Percentiles rank a stretch among this genome's conserved stretches.
Conservation (phyloP, 2,797 vertebrate species). For the Parauchenoglanis ngamensis region DNA sequence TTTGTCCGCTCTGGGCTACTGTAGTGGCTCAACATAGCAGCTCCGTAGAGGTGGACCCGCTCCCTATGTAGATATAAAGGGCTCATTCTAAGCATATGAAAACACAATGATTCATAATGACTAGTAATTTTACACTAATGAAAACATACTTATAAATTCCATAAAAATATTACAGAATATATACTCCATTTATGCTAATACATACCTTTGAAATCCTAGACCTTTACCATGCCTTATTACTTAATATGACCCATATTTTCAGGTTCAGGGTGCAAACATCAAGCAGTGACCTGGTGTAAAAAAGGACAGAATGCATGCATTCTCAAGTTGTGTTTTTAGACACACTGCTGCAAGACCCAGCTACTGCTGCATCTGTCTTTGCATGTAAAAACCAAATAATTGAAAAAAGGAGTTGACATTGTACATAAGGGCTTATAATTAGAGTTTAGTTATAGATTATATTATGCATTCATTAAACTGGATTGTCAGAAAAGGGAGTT, state of each 20-base stretch:
- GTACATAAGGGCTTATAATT: neutral
- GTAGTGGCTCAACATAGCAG: too few species aligned
- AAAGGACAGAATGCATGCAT: neutral
- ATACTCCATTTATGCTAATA: too few species aligned
- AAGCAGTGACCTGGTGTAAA: neutral
- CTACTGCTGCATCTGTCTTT: neutral
- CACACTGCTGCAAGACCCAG: neutral
- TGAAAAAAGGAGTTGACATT: neutral
- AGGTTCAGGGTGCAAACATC: neutral
- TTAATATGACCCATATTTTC: neutral
- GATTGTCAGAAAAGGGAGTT: neutral
- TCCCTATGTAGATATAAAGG: too few species aligned
- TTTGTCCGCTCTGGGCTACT: too few species aligned
- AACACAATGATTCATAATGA: too few species aligned
- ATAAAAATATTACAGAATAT: too few species aligned
- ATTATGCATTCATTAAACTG: neutral
- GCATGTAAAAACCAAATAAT: neutral
- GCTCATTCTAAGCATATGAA: too few species aligned
- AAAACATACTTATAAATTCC: too few species aligned
- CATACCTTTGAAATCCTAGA: too few species aligned
- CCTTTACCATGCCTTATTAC: too few species aligned
- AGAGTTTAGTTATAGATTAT: neutral
- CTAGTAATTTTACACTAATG: too few species aligned
- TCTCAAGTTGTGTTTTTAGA: neutral
- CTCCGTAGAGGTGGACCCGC: too few species aligned